Conservation (phyloP, 2,113 vertebrate genomes). For the Mesitornis unicolor region DNA sequence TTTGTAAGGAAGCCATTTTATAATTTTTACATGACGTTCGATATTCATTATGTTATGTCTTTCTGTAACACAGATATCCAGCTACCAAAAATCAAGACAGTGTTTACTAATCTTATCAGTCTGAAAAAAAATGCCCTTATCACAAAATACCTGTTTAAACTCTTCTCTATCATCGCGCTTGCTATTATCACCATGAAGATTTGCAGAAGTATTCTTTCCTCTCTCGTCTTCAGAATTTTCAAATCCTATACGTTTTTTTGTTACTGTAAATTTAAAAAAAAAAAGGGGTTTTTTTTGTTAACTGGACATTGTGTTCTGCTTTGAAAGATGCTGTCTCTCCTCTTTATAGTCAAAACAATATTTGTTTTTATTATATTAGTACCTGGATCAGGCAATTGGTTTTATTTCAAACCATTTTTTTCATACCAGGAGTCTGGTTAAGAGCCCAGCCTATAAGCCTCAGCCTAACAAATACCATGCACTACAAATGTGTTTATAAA, state of each 20-base stretch:
- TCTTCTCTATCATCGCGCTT: conserved; percentile 68
- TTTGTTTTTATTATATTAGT: neutral
- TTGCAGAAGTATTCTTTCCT: neutral
- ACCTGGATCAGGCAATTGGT: neutral
- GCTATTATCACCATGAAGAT: neutral
- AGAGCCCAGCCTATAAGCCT: neutral
- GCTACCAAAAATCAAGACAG: neutral
- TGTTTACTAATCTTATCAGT: neutral
- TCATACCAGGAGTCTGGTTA: neutral
- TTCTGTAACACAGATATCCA: neutral
- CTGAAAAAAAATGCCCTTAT: neutral
- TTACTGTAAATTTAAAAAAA: conserved; percentile 35
- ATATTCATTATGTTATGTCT: neutral
- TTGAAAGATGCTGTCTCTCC: neutral
- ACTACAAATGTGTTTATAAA: neutral
- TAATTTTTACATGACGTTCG: neutral
- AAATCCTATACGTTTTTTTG: conserved; percentile 56
- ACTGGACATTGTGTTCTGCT: neutral
- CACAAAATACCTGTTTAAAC: conserved; percentile 79
- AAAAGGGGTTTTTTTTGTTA: neutral
- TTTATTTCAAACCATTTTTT: neutral
- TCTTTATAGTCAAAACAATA: neutral
- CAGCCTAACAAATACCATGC: neutral
- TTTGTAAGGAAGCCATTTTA: neutral
- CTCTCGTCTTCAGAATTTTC: conserved; percentile 7